Percentiles rank a stretch among this genome's conserved stretches.
Evolutionary conservation across 2,113 vertebrate genomes (phyloP).

Genomic region (Paramisgurnus dabryanus): DNA sequence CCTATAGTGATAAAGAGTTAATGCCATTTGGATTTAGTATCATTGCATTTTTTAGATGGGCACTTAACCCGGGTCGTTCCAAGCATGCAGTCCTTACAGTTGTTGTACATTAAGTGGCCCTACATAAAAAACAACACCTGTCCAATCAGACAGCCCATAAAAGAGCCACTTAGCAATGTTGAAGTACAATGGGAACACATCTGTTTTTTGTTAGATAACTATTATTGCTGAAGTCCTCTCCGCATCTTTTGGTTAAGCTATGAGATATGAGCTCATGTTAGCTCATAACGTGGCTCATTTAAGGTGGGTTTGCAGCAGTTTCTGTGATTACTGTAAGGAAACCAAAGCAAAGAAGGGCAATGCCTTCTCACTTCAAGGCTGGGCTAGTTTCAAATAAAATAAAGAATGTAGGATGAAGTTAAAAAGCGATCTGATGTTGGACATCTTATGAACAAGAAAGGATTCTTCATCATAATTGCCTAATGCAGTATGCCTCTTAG

Average conservation of each 20-base stretch:
- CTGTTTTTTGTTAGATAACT: slow-evolving; percentile 10
- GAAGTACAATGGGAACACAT: slow-evolving; percentile 4
- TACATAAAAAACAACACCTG: slow-evolving; percentile 13
- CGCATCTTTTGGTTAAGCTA: not conserved
- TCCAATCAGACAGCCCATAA: not conserved
- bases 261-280: slow-evolving; percentile 11
- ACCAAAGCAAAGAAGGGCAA: not conserved
- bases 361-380: not conserved
- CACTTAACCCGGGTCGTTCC: not conserved
- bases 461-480: slow-evolving; percentile 34
- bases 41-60: too few species aligned
- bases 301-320: not conserved
- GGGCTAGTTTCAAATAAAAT: not conserved
- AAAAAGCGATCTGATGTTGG: not conserved
- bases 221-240: slow-evolving; percentile 25
- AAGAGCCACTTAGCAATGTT: slow-evolving; percentile 12
- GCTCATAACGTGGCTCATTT: slow-evolving; percentile 22
- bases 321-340: not conserved
- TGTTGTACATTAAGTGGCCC: not conserved
- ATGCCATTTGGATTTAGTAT: not conserved
- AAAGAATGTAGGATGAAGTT: not conserved
- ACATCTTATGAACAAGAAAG: too few species aligned
- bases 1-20: not conserved
- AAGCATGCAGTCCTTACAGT: not conserved
- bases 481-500: slow-evolving; percentile 24